A percentile compares a stretch with the other conserved stretches of the same genome.
Conservation (phyloP, 1,140 invertebrate species). For the Brachionus angularis region DNA sequence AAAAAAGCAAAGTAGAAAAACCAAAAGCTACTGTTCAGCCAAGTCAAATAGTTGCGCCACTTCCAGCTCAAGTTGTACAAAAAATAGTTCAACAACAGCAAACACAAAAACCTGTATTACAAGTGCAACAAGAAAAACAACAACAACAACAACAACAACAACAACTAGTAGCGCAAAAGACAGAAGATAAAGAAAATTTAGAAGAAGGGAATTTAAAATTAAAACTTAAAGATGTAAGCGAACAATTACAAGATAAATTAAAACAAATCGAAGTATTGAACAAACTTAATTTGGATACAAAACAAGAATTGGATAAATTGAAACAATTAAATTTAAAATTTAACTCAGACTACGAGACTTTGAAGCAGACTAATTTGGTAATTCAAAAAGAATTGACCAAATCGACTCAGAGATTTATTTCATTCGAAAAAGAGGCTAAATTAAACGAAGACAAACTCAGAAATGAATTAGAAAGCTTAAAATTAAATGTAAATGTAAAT, state of each 20-base stretch:
- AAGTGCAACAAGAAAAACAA: too few species aligned
- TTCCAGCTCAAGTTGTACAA: neutral
- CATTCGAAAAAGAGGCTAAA: conserved; percentile 23
- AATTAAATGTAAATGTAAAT: too few species aligned
- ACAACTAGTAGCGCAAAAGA: too few species aligned
- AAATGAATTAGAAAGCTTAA: neutral
- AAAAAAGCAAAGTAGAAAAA: neutral
- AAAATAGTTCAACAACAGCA: neutral
- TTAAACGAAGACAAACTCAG: neutral
- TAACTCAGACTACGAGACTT: neutral
- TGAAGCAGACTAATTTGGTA: conserved; percentile 14
- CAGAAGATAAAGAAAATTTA: too few species aligned
- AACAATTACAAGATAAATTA: neutral
- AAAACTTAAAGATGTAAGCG: neutral
- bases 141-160: too few species aligned
- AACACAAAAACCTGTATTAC: neutral
- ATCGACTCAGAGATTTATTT: neutral
- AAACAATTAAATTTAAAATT: neutral
- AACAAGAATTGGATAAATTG: neutral
- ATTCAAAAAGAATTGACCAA: conserved; percentile 31
- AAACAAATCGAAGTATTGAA: neutral
- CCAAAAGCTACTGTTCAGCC: conserved; percentile 40
- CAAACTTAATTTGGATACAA: neutral
- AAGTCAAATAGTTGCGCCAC: neutral
- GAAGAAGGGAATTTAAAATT: too few species aligned